Evolutionary conservation across 2,113 vertebrate species (phyloP).

Genomic region (Lipophrys pholis): DNA sequence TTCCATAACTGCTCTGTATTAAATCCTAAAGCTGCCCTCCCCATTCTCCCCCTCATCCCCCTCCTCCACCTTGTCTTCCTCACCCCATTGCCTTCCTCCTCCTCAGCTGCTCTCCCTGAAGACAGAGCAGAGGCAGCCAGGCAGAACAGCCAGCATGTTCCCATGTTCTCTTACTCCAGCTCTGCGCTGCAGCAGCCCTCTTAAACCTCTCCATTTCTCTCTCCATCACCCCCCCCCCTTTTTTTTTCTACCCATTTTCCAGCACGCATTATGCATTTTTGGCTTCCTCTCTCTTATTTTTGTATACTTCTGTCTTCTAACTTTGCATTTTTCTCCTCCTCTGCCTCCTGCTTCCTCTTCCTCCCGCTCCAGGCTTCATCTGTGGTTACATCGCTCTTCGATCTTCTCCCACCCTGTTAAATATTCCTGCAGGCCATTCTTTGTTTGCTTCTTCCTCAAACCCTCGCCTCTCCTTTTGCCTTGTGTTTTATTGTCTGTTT

Average conservation of each 20-base stretch:
- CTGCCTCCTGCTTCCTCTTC: neutral
- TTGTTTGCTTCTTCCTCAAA: slow-evolving; percentile 20
- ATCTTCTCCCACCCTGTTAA: slow-evolving; percentile 23
- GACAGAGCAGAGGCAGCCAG: slow-evolving; percentile 76
- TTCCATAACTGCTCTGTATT: slow-evolving; percentile 50
- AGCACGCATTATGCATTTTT: neutral
- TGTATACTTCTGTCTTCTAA: neutral
- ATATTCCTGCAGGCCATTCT: slow-evolving; percentile 30
- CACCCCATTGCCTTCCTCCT: slow-evolving; percentile 43
- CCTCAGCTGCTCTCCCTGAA: slow-evolving; percentile 78
- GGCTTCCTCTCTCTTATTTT: slow-evolving; percentile 13
- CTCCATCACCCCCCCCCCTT: slow-evolving; percentile 9
- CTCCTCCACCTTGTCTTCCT: slow-evolving; percentile 14
- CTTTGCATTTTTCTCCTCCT: slow-evolving; percentile 10
- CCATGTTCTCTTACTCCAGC: slow-evolving; percentile 50
- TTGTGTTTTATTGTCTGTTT: neutral
- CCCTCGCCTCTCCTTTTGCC: neutral
- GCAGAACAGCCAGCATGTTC: slow-evolving; percentile 80
- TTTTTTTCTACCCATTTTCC: neutral
- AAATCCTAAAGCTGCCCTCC: slow-evolving; percentile 36
- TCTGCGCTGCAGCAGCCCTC: slow-evolving; percentile 49
- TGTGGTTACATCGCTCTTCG: slow-evolving; percentile 34
- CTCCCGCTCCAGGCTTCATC: slow-evolving; percentile 21
- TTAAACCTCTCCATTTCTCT: slow-evolving; percentile 35
- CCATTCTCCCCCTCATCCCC: neutral